Base-by-base conservation (phyloP, 2,113 vertebrate genomes). In the Diadophis punctatus region DNA sequence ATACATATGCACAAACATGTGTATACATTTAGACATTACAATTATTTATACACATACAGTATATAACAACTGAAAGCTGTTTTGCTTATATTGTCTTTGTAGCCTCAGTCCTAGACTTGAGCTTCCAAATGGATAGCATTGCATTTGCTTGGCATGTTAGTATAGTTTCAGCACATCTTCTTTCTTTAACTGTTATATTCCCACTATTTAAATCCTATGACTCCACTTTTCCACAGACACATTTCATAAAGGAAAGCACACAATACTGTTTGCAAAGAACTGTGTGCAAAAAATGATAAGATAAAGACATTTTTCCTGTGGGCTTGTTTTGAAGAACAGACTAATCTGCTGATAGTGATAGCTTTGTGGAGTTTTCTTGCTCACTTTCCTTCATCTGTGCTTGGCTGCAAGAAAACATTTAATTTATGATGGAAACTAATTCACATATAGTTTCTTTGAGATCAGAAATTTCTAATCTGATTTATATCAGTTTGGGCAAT, bases 241-340 rank as follows among this genome's bases (percentile, higher is more conserved):
- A 27, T 92, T 58, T 94, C 80, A 20, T 91, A 92, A 43, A 30
- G 95, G 90, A 96, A 96, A 94, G 80, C 95, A 63, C 90, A 95
- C 12, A 95, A 88, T 88, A 94, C 84, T 94, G 91, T 92, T 68
- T 68, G 89, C 87, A 95, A 94, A 56, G 95, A 95, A 94, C 56
- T 88, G 39, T 95, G 96, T 93, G 87, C 25, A 63, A 90, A 95
- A 93, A 94, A 90, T 92, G 94, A 96, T 96, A 96, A 97, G 95
- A 95, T 95, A 96, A 92, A 96, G 25, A 92, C 5, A 3, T 93
- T 96, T 96, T 96, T 96, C 94, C 95, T 96, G 93, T 93, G 92
- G 6, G 27, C 85, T 95, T 94, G 49, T 84, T 96, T 90, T 49
- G 3, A 0, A 10, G n/a, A 88, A 30, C 34, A 87, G 63, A 48